Evolutionary conservation across 2,797 vertebrate genomes (phyloP), one percentile per base, ranked within the genome.

Genomic region (Poecilia wingei): DNA sequence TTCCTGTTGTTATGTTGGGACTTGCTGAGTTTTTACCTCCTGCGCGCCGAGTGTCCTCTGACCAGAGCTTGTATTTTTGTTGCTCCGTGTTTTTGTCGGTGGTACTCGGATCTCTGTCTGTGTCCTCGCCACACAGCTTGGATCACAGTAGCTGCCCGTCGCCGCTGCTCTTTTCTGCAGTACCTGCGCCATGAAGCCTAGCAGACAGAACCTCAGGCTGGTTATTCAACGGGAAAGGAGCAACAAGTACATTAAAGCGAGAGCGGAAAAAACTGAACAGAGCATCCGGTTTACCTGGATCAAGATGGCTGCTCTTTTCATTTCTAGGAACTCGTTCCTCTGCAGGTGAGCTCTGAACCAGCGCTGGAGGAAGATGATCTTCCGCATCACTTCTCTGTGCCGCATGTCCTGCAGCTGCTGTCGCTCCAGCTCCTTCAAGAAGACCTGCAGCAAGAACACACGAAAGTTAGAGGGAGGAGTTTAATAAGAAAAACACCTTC

Each of bases 341-440:
- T 97, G 97, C 64, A 98, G 92, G 39, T 90, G 95, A 92, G 96
- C 96, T 82, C 96, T 96, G 91, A 97, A 96, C 95, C 98, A 98
- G 89, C 96, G 96, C 92, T 99, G 98, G 20, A 99, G 96, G 64
- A 98, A 96, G 85, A 99, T 89, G 84, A 99, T 99, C 91, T 98
- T 99, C 13, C 84, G 92, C 89, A 99, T 97, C 1, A 99, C 98
- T 20, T 99, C 98, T 61, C 94, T 97, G 93, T 99, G 98, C 85
- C 99, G 95, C 0, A 92, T 96, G 82, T 99, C 98, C 91, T 97
- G 97, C 66, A 99, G 96, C 75, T 95, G 93, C 92, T 99, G 98
- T 14, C 98, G 93, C 82, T 97, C 96, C 0, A 95, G 93, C 91
- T 99, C 98, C 87, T 99, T 99, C 88, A 99, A 95, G 85, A 99